phyloP scores from a whole-genome alignment of 2,888 invertebrate species.

The Meteorus cinctellus region DNA sequence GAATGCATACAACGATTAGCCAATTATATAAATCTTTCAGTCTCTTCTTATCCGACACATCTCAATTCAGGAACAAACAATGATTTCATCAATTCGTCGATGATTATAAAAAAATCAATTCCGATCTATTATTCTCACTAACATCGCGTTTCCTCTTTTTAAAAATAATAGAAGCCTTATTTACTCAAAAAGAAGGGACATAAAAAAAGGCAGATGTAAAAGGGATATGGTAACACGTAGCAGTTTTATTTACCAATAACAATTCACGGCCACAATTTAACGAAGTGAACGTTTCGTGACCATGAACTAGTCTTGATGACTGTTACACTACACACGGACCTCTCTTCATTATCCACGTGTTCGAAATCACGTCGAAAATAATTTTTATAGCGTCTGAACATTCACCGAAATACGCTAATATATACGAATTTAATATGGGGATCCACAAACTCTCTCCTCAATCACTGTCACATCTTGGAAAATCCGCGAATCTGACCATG shows the following conservation, averaged over 20 bases:
- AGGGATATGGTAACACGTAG: slow-evolving; percentile 22
- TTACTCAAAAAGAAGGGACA: not conserved
- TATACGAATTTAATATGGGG: not conserved
- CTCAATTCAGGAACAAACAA: not conserved
- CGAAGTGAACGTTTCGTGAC: slow-evolving; percentile 63
- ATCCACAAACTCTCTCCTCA: not conserved
- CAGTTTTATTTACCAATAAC: slow-evolving; percentile 46
- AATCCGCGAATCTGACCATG: slow-evolving; percentile 30
- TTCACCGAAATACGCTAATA: not conserved
- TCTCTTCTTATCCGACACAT: slow-evolving; percentile 6
- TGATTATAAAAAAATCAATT: slow-evolving; percentile 2
- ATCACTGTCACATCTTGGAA: slow-evolving; percentile 25
- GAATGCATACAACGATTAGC: slow-evolving; percentile 1
- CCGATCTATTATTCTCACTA: not conserved
- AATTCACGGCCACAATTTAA: slow-evolving; percentile 44
- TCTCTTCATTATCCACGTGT: slow-evolving; percentile 47
- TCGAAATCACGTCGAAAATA: not conserved
- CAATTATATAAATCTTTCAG: not conserved
- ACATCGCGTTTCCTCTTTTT: not conserved
- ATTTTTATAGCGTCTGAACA: not conserved
- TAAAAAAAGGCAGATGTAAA: slow-evolving; percentile 6
- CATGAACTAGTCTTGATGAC: slow-evolving; percentile 51
- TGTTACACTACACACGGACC: not conserved
- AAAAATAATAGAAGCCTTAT: not conserved
- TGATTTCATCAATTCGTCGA: slow-evolving; percentile 20